Conservation (phyloP, 2,888 invertebrate genomes). For the Tipula vernalis region DNA sequence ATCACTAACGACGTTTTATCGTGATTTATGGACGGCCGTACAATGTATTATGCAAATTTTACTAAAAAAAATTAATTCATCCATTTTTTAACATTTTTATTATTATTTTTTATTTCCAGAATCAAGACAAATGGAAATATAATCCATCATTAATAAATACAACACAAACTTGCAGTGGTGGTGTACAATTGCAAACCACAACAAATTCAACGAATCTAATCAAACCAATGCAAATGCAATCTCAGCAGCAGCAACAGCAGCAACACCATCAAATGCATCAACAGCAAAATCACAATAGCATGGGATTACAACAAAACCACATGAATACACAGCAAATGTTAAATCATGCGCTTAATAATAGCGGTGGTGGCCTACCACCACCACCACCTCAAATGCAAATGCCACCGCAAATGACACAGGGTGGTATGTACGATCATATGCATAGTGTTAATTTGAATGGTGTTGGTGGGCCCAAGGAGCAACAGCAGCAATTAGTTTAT, state of each 20-base stretch:
- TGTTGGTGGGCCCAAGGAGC: conserved; percentile 21
- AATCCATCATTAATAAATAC: conserved; percentile 45
- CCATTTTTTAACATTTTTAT: conserved; percentile 13
- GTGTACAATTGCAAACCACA: conserved; percentile 28
- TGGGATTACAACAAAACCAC: conserved; percentile 21
- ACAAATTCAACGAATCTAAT: conserved; percentile 14
- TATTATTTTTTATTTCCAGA: conserved; percentile 42
- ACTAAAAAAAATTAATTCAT: neutral
- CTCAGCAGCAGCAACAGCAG: conserved; percentile 33
- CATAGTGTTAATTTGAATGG: conserved; percentile 30
- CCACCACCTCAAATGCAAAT: conserved; percentile 29
- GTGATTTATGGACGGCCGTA: neutral
- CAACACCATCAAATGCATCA: conserved; percentile 37
- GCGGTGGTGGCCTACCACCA: conserved; percentile 21
- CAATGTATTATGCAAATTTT: neutral
- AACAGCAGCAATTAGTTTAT: conserved; percentile 32
- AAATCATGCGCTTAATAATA: conserved; percentile 33
- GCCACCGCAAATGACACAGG: conserved; percentile 29
- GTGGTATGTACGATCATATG: conserved; percentile 34
- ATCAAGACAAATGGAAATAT: conserved; percentile 79
- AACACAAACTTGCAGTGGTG: conserved; percentile 38
- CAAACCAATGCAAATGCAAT: conserved; percentile 35
- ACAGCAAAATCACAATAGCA: conserved; percentile 33
- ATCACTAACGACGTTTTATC: neutral
- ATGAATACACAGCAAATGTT: conserved; percentile 32